Percentiles rank a stretch among this genome's conserved stretches.
Evolutionary conservation across 2,888 invertebrate species (phyloP).

Genomic region (Diarsia dahlii): DNA sequence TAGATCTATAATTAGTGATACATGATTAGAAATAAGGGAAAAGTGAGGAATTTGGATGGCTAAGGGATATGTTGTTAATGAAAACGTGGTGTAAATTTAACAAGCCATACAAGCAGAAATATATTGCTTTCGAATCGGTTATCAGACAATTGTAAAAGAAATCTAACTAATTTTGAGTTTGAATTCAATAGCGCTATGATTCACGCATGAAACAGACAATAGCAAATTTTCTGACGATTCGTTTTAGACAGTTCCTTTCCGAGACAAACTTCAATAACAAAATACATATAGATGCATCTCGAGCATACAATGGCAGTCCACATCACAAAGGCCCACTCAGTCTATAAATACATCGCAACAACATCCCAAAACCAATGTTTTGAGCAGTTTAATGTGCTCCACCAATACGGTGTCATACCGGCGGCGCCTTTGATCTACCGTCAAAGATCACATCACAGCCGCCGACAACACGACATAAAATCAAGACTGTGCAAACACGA

Average conservation of each 20-base stretch:
- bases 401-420: conserved; percentile 85
- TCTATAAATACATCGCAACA: conserved; percentile 69
- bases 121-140: not conserved
- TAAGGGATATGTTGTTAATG: not conserved
- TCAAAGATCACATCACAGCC: conserved; percentile 79
- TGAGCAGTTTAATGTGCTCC: conserved; percentile 80
- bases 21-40: not conserved
- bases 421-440: conserved; percentile 84
- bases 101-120: not conserved
- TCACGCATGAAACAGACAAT: not conserved
- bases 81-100: not conserved
- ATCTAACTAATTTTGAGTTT: not conserved
- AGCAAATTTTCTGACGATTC: not conserved
- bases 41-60: not conserved
- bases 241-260: not conserved
- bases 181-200: not conserved
- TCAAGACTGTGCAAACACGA: conserved; percentile 72
- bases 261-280: too few relatives aligned
- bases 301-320: conserved; percentile 41
- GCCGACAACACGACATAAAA: conserved; percentile 72
- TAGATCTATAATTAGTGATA: not conserved
- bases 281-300: conserved; percentile 34
- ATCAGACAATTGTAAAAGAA: not conserved
- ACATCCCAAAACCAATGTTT: conserved; percentile 74
- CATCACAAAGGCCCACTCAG: conserved; percentile 61